Evolutionary conservation across 2,888 invertebrate species (phyloP).

Genomic region (Parnassius smintheus): DNA sequence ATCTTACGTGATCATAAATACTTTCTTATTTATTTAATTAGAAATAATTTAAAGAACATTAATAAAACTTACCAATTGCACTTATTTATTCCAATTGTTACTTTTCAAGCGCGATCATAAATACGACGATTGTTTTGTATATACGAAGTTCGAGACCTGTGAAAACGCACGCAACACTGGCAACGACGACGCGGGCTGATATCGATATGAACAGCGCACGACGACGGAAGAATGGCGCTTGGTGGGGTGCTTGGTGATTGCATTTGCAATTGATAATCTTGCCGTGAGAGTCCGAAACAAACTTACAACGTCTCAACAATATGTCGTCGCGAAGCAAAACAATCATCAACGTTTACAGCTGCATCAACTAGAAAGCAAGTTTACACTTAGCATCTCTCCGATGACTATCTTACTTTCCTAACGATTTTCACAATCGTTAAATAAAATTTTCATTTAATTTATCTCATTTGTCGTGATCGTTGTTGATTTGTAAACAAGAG

Average conservation of each 20-base stretch:
- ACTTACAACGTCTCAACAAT: constrained; percentile 23
- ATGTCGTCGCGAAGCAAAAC: constrained; percentile 31
- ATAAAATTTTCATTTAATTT: too few species aligned
- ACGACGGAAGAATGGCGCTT: constrained; percentile 30
- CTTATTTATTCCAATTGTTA: not conserved
- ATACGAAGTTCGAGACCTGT: not conserved
- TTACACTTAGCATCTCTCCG: constrained; percentile 23
- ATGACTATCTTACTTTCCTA: constrained; percentile 29
- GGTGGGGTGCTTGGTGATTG: constrained; percentile 27
- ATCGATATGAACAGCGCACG: constrained; percentile 27
- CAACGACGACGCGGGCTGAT: constrained; percentile 18
- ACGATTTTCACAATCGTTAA: constrained; percentile 18
- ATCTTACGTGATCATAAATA: too few species aligned
- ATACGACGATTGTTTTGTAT: not conserved
- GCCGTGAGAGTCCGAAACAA: constrained; percentile 42
- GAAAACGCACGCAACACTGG: constrained; percentile 13
- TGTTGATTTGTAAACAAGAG: too few species aligned
- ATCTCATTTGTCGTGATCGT: too few species aligned
- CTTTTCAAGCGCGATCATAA: not conserved
- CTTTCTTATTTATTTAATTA: too few species aligned
- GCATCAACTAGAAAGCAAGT: constrained; percentile 23
- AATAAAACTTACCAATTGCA: constrained; percentile 8
- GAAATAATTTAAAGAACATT: not conserved
- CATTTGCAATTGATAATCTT: constrained; percentile 35
- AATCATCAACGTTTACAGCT: constrained; percentile 29